Evolutionary conservation across 2,888 invertebrate genomes (phyloP), one percentile per base, ranked within the genome.

Genomic region (Eledona agricola): DNA sequence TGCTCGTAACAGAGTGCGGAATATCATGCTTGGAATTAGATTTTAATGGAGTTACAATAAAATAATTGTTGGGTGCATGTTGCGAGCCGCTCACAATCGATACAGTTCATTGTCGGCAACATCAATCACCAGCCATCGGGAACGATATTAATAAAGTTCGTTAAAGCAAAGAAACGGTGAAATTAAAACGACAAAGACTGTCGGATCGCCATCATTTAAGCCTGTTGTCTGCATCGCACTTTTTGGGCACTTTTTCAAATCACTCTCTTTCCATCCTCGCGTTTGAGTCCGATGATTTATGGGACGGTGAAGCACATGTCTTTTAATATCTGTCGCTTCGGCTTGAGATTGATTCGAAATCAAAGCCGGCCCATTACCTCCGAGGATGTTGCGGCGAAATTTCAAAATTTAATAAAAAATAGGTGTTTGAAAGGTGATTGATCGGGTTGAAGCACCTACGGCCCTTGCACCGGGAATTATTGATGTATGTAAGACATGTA

Each of bases 321-420:
- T 34, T 34, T 45, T 34, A 45, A 45, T 45, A 45, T 43, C 31
- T 45, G 45, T 34, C 45, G 34, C 34, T 32, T 34, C 32, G 34
- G 34, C 45, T 20, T 12, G 34, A 45, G 23, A 45, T 45, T 45
- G 34, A 45, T 34, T 45, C 32, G 25, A 45, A 45, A 45, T 45
- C 45, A 45, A 34, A 20, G 10, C 15, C 34, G 28, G 16, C 11
- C 34, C 45, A 45, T 45, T 45, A 34, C 45, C 19, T 25, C 17
- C 40, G 40, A 40, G 26, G 28, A 19, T 26, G 28, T 40, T 38
- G 11, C 15, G 22, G 13, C 25, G 26, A 25, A 40, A 28, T 40
- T 40, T 40, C 5, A 17, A 17, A n/a, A 28, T 40, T 40, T 40
- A 28, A 40, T 40, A 31, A 42, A 42, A 42, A 42, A 42, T 28